Evolutionary conservation across 2,888 invertebrate species (phyloP), one percentile per base, ranked within the genome.

Genomic region (Leptogaster cylindrica): DNA sequence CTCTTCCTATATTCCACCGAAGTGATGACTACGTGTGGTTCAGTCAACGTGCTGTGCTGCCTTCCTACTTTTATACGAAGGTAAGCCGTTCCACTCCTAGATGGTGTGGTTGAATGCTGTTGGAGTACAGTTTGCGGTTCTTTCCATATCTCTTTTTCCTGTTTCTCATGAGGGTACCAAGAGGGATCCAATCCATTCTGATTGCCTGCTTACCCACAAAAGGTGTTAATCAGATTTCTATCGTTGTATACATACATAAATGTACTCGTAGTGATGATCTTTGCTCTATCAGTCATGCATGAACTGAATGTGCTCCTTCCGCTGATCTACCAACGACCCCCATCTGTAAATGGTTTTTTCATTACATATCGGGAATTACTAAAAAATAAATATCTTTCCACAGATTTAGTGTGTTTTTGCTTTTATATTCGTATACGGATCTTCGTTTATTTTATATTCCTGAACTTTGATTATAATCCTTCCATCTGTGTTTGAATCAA

Each of bases 271-370:
- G n/a, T n/a, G n/a, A n/a, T n/a, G n/a, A n/a, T 28, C 64, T 64
- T 27, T 48, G 48, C 50, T 64, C 48, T 50, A 50, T 48, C 64
- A 64, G 64, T 64, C 64, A 64, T 28, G 64, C 64, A 46, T 64
- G 20, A 64, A 48, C 8, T 27, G 64, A 64, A 50, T 18, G 23
- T 16, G 36, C 50, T 46, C 48, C 64, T 64, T 64, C 46, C 36
- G 23, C 23, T 23, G 23, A 20, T 20, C 46, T 16, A n/a, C 44
- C 44, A 44, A 44, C 8, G 16, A 20, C 10, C 12, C 10, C 50
- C 44, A n/a, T 12, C 12, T 64, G 10, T n/a, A n/a, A n/a, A n/a
- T n/a, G 31, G 31, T 31, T 31, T 10, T 39, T 39, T 39, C n/a
- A 39, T 39, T 10, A 39, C 3, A 12, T 39, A 4, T 4, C 14